A percentile compares a stretch with the other conserved stretches of the same genome.
phyloP scores from a whole-genome alignment of 2,113 vertebrate genomes.

The Fukomys damarensis region DNA sequence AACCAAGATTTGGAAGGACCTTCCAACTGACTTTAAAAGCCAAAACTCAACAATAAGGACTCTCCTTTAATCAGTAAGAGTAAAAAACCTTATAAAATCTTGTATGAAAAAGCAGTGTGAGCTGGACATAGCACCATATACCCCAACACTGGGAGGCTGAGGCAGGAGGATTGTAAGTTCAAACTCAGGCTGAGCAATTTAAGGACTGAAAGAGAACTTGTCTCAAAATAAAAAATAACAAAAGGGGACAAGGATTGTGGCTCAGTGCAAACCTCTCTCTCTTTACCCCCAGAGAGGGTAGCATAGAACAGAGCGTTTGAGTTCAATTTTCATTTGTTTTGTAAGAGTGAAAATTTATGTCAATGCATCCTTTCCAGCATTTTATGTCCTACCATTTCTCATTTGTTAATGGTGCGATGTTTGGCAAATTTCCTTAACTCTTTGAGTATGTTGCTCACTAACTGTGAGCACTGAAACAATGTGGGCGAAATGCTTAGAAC shows the following conservation, averaged over 20 bases:
- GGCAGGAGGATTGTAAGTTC: background rate
- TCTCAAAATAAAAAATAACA: background rate
- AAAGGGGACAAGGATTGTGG: background rate
- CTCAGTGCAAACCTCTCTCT: background rate
- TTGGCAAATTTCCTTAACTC: slow-evolving; percentile 8
- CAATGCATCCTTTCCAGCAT: background rate
- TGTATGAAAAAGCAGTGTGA: background rate
- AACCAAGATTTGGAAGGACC: background rate
- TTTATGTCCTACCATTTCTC: background rate
- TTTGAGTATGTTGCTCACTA: background rate
- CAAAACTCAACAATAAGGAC: background rate
- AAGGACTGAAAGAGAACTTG: background rate
- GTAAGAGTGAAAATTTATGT: background rate
- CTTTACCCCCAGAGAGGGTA: background rate
- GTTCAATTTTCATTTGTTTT: background rate
- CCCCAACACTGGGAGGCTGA: background rate
- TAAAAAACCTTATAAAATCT: background rate
- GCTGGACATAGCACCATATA: too few relatives aligned
- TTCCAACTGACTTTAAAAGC: background rate
- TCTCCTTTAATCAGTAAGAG: background rate
- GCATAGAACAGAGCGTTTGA: background rate
- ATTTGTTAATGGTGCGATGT: background rate
- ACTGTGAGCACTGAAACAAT: background rate
- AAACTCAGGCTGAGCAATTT: background rate
- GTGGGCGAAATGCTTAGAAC: background rate